Base-by-base conservation (phyloP, 2,113 vertebrate genomes). In the Proteles cristata region DNA sequence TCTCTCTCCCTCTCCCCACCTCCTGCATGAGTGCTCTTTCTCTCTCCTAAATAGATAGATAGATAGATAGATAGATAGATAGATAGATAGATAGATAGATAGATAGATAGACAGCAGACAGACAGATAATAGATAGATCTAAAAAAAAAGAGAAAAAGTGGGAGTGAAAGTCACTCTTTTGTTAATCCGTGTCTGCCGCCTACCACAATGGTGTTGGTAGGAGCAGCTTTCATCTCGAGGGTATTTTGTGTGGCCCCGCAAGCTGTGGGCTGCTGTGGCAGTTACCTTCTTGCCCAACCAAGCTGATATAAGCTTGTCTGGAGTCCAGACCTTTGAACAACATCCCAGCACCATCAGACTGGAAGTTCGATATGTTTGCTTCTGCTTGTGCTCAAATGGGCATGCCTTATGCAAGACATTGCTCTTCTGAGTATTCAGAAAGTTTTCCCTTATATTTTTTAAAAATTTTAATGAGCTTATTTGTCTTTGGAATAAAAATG, bases 241-340 rank as follows among this genome's bases (percentile, higher is more conserved):
- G 1, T 11, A n/a, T 26, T 31, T 61, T 4, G 1, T 4, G n/a
- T 9, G 53, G 3, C 0, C 21, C 5, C 2, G 7, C 5, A 33
- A 16, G 39, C 39, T 39, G 39, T 39, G 39, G 4, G 39, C 28
- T 63, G 12, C 48, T 5, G 1, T 43, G 12, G 23, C 26, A 50
- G 11, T 76, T 28, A 63, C 25, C 3, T 7, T 31, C 19, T 43
- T 80, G n/a, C 19, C 1, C 31, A 16, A 19, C 25, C 17, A 11
- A 7, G 4, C 0, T 61, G 65, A 8, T 55, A 0, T 61, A 45
- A 85, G 50, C 16, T 19, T 19, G 4, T 15, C 28, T 55, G 43
- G 33, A 45, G 35, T 21, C 25, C 1, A 3, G 2, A 81, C 48
- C 68, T 33, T 31, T 45, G 48, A 73, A 39, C 1, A 15, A 16